Evolutionary conservation across 2,888 invertebrate genomes (phyloP), one percentile per base, ranked within the genome.

Genomic region (Sturmia bella): DNA sequence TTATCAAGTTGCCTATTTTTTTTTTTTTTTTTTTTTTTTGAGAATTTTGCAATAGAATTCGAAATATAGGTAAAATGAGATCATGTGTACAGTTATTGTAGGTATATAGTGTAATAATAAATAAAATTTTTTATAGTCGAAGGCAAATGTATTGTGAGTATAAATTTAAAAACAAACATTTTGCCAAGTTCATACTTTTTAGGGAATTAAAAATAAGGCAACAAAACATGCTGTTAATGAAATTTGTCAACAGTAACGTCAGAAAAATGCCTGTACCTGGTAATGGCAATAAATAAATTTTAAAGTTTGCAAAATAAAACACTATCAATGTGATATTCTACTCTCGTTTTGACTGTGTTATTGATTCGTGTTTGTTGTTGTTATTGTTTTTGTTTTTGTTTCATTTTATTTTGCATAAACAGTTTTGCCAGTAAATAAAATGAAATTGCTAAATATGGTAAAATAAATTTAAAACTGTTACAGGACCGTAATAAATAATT

Each of bases 21-120:
- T 27, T 27, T 3, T 27, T 32, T 7, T 7, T 32, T 41, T 39
- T 32, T 41, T 39, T 66, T 72, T 70, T 57, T 9, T 74, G 32
- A 43, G 57, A 66, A 27, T 64, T 70, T 70, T 74, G 13, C 56
- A 43, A 57, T 68, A 66, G 41, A 75, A 57, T 75, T 76, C 48
- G 41, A 19, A 77, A 81, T 57, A 78, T 82, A 59, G 77, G 77
- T 64, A 45, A 74, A 74, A 78, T 78, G 74, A 78, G 82, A 82
- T 82, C 82, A 82, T 78, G 39, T 24, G 24, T 41, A 45, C 48
- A 54, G 37, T 69, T 63, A 61, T 63, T 61, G 11, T 11, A 39
- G 61, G 11, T 11, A 39, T 48, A 41, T 5, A 37, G 52, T 32
- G 39, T 54, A 76, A 59, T 24, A 64, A 37, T 7, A 32, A 7